These are phyloP conservation scores for Rhamnusium bicolor DNA, from an alignment of 2,888 invertebrate species.

Conservation along the genomic window DNA sequence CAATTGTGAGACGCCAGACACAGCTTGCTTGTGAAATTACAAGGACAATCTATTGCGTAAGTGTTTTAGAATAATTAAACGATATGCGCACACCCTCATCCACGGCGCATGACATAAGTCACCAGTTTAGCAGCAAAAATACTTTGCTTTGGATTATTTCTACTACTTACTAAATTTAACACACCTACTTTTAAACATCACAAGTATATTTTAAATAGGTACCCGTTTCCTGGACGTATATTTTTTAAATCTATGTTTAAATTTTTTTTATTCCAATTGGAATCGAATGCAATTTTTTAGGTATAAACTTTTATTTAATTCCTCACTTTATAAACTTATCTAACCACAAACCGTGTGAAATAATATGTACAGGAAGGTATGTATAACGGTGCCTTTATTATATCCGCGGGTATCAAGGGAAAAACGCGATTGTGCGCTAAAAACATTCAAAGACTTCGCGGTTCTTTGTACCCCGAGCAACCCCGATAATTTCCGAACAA, in stretches of 20 bases:
- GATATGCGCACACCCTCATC: constrained; percentile 69
- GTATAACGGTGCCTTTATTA: constrained; percentile 63
- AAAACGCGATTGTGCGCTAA: constrained; percentile 63
- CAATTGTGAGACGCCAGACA: constrained; percentile 63
- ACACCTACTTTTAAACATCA: constrained; percentile 43
- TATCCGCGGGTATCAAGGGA: constrained; percentile 60
- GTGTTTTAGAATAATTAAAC: constrained; percentile 66
- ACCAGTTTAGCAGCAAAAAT: constrained; percentile 54
- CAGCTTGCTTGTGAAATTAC: constrained; percentile 62
- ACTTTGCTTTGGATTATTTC: constrained; percentile 26
- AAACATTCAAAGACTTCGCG: constrained; percentile 67
- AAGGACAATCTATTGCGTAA: constrained; percentile 71
- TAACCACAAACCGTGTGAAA: constrained; percentile 56
- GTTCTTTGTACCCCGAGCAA: constrained; percentile 68
- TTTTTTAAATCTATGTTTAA: background rate
- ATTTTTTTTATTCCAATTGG: background rate
- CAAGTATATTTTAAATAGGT: constrained; percentile 6
- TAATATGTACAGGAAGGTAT: constrained; percentile 58
- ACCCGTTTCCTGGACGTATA: background rate
- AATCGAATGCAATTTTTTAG: background rate
- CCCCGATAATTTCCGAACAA: constrained; percentile 68
- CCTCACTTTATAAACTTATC: constrained; percentile 32
- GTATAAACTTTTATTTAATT: background rate
- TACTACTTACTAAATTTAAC: constrained; percentile 49
- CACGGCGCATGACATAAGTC: constrained; percentile 67